Conservation (phyloP, 2,113 vertebrate species). For the Odontophorus gujanensis region DNA sequence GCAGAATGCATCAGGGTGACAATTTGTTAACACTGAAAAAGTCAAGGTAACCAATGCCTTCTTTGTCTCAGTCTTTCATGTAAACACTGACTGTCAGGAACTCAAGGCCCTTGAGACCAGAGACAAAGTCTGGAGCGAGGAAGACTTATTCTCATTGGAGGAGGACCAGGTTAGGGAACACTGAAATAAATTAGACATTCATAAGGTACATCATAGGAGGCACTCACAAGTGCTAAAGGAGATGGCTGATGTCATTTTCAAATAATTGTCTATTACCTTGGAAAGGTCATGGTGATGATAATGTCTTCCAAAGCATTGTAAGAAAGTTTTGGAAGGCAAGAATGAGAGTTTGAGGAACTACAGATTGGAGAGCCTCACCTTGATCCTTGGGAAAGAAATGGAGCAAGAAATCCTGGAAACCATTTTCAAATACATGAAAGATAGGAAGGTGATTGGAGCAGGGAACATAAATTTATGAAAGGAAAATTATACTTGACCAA, state of each 20-base stretch:
- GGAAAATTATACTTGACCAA: not conserved
- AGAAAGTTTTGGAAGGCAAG: not conserved
- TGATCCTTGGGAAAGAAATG: not conserved
- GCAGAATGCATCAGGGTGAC: not conserved
- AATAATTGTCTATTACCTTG: not conserved
- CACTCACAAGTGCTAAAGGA: not conserved
- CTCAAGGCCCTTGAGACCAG: not conserved
- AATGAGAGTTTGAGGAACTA: not conserved
- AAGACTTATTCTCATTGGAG: not conserved
- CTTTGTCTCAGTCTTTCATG: rapidly evolving
- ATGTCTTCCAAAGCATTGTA: not conserved
- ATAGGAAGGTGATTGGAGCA: not conserved
- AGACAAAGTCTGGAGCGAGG: not conserved
- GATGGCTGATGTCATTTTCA: not conserved
- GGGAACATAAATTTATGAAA: not conserved
- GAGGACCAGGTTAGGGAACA: not conserved
- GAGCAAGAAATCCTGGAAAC: not conserved
- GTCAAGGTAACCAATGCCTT: not conserved
- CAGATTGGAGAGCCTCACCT: not conserved
- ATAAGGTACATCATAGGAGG: not conserved
- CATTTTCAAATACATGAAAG: not conserved
- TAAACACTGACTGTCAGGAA: not conserved
- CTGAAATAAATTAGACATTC: not conserved
- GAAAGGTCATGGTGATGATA: not conserved
- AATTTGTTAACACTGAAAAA: not conserved